Percentiles rank a stretch among this genome's conserved stretches.
Conservation (phyloP, 2,113 vertebrate genomes). For the Toxotes jaculatrix region DNA sequence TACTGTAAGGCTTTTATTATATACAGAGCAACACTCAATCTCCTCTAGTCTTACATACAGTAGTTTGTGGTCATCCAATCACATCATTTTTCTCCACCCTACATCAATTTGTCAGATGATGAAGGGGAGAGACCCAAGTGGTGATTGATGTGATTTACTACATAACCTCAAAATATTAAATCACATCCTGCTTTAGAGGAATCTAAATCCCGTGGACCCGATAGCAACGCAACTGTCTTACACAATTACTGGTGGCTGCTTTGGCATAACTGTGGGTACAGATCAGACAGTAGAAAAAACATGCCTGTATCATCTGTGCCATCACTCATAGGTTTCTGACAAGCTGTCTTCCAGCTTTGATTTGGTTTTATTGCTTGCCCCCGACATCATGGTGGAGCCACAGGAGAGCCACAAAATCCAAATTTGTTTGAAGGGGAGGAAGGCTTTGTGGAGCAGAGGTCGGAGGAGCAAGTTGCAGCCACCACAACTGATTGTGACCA, state of each 20-base stretch:
- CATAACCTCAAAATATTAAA: conserved; percentile 66
- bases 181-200: conserved; percentile 44
- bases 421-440: conserved; percentile 28
- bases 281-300: conserved; percentile 11
- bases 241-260: conserved; percentile 31
- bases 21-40: conserved; percentile 8
- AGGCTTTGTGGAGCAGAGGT: conserved; percentile 7
- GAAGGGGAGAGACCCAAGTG: conserved; percentile 39
- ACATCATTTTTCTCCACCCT: conserved; percentile 34
- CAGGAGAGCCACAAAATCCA: conserved; percentile 42
- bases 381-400: conserved; percentile 1
- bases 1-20: not conserved
- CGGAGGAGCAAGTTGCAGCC: conserved; percentile 12
- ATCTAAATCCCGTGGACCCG: conserved; percentile 15
- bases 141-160: conserved; percentile 63
- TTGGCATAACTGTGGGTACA: conserved; percentile 49
- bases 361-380: conserved; percentile 19
- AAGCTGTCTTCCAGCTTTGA: conserved; percentile 21
- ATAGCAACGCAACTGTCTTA: conserved; percentile 30
- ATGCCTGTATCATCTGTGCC: conserved; percentile 25
- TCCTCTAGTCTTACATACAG: conserved; percentile 26
- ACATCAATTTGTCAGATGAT: conserved; percentile 62
- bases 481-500: conserved; percentile 6
- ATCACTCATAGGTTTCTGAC: conserved; percentile 35
- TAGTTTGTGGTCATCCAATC: conserved; percentile 63